phyloP scores from a whole-genome alignment of 2,797 vertebrate genomes.

The Anguilla pacifica region DNA sequence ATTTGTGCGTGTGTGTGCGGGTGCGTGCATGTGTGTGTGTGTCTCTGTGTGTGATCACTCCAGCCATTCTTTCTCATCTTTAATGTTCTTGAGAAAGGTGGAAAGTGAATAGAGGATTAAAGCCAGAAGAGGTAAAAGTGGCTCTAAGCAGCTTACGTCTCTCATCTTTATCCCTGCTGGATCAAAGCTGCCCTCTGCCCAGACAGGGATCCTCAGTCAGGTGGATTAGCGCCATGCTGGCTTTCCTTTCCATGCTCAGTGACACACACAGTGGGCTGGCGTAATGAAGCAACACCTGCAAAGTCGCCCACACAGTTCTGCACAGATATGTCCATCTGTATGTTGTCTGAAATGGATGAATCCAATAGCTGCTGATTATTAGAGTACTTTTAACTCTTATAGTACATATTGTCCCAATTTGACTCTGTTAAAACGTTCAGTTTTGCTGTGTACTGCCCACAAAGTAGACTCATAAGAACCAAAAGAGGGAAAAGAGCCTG shows the following conservation, averaged over 20 bases:
- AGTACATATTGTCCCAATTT: too few species aligned
- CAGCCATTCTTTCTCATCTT: background rate
- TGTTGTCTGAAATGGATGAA: too few species aligned
- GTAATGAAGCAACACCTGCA: background rate
- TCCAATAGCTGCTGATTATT: too few species aligned
- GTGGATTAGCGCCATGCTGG: constrained; percentile 66
- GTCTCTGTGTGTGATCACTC: constrained; percentile 1
- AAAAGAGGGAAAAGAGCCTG: background rate
- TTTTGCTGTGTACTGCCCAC: background rate
- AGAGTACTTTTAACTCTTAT: too few species aligned
- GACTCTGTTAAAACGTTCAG: too few species aligned
- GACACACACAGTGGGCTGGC: constrained; percentile 1
- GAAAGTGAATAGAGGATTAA: constrained; percentile 1
- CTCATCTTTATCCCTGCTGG: constrained; percentile 65
- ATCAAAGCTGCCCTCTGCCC: constrained; percentile 67
- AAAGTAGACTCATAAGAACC: background rate
- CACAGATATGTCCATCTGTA: too few species aligned
- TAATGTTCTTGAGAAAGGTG: background rate
- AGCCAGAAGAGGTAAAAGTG: constrained; percentile 29
- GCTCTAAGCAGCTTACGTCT: constrained; percentile 66
- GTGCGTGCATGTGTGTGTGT: background rate
- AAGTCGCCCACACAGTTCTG: background rate
- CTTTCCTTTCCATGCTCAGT: background rate
- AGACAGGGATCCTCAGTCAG: constrained; percentile 61
- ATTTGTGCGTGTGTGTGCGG: constrained; percentile 11